Evolutionary conservation across 2,113 vertebrate species (phyloP).

Genomic region (Plotosus lineatus): DNA sequence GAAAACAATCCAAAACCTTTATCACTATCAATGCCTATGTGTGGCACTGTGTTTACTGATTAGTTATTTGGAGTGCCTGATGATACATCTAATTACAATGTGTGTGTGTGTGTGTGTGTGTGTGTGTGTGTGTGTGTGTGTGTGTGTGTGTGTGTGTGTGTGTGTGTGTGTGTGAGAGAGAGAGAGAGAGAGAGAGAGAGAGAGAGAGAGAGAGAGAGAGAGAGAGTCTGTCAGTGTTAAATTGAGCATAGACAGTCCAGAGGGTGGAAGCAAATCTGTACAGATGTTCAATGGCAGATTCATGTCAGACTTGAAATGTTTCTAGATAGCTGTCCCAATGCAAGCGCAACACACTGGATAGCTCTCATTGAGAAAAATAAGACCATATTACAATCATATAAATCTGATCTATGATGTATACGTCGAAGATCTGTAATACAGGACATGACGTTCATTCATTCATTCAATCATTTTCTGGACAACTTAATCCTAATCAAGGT

Average conservation of each 20-base stretch:
- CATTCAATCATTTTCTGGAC: too few relatives aligned
- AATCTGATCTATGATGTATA: background rate
- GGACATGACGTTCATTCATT: too few relatives aligned
- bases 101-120: constrained; percentile 29
- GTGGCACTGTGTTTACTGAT: constrained; percentile 42
- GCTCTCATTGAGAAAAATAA: background rate
- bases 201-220: constrained; percentile 47
- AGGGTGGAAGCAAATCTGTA: constrained; percentile 74
- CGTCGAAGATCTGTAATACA: background rate
- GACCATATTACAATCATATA: background rate
- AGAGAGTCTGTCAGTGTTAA: constrained; percentile 75
- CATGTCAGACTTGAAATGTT: constrained; percentile 39
- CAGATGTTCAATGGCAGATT: constrained; percentile 74
- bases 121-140: constrained; percentile 32
- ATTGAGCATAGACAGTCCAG: constrained; percentile 81
- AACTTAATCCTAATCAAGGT: too few relatives aligned
- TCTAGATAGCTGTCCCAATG: constrained; percentile 25
- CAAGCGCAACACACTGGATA: background rate
- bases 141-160: constrained; percentile 28
- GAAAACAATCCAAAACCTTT: constrained; percentile 28
- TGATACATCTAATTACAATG: constrained; percentile 50
- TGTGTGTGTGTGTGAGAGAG: constrained; percentile 39
- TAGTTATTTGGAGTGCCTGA: constrained; percentile 39
- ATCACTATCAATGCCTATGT: constrained; percentile 12
- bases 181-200: constrained; percentile 44